A percentile compares a stretch with the other conserved stretches of the same genome.
These are phyloP conservation scores for Corydoras maculifer DNA, from an alignment of 2,113 vertebrate species.

Conservation along the genomic window DNA sequence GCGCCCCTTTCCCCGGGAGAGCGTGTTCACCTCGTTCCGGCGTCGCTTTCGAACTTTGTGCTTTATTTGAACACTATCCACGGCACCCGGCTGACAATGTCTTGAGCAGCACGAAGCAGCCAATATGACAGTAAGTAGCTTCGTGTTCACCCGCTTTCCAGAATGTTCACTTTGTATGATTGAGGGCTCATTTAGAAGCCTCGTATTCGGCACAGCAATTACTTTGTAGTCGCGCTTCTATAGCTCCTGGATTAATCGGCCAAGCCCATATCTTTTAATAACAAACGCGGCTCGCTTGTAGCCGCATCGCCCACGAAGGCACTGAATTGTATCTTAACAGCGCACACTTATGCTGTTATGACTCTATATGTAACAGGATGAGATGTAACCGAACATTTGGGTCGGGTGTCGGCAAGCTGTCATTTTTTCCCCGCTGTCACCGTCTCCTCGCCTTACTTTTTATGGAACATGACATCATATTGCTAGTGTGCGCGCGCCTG, in stretches of 20 bases:
- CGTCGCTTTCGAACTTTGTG: constrained; percentile 14
- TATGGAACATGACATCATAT: constrained; percentile 68
- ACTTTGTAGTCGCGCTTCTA: neutral
- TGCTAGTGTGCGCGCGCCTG: constrained; percentile 17
- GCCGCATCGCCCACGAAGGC: neutral
- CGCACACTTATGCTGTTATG: neutral
- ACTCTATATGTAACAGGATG: no score
- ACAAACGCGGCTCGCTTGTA: neutral
- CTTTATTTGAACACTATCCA: constrained; percentile 14
- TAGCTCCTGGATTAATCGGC: neutral
- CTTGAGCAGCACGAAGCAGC: constrained; percentile 56
- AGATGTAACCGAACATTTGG: constrained; percentile 17
- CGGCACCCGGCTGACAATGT: constrained; percentile 57
- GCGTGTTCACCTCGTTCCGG: neutral
- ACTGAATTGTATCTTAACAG: neutral
- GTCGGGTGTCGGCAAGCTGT: constrained; percentile 34
- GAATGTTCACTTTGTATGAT: neutral
- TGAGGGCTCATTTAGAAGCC: neutral
- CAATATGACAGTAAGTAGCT: constrained; percentile 72
- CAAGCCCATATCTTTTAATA: neutral
- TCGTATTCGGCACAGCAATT: no score
- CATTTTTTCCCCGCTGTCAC: constrained; percentile 48
- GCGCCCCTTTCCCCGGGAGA: neutral
- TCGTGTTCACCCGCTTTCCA: neutral
- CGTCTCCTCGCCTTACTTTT: constrained; percentile 57